phyloP scores from a whole-genome alignment of 2,888 invertebrate species.

The Caenorhabditis wallacei region DNA sequence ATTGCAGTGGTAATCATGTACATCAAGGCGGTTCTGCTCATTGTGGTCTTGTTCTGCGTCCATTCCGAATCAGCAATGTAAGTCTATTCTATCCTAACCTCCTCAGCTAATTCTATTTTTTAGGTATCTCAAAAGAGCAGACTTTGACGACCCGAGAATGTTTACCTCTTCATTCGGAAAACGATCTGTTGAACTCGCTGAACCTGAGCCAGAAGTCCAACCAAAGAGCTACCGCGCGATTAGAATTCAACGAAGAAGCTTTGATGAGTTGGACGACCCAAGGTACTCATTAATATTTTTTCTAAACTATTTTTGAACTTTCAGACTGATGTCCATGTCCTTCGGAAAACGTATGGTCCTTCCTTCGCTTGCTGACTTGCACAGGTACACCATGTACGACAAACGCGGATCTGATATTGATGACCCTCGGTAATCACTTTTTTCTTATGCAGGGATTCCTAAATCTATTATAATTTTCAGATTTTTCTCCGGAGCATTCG shows the following conservation, averaged over 20 bases:
- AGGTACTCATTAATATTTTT: constrained; percentile 29
- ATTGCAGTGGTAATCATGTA: constrained; percentile 66
- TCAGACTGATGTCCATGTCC: constrained; percentile 63
- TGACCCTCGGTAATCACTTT: constrained; percentile 52
- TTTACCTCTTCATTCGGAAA: constrained; percentile 65
- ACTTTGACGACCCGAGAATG: constrained; percentile 66
- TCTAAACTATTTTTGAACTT: background rate
- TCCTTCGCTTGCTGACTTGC: constrained; percentile 49
- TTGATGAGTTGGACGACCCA: constrained; percentile 62
- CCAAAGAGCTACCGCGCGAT: constrained; percentile 47
- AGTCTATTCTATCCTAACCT: background rate
- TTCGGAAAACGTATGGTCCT: constrained; percentile 62
- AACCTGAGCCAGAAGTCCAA: constrained; percentile 23
- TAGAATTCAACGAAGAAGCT: constrained; percentile 48
- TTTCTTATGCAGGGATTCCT: background rate
- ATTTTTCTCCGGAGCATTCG: constrained; percentile 66
- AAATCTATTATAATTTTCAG: constrained; percentile 28
- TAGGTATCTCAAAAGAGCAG: constrained; percentile 64
- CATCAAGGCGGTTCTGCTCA: constrained; percentile 51
- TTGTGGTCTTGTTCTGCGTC: constrained; percentile 27
- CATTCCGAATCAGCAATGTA: constrained; percentile 25
- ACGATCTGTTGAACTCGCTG: constrained; percentile 13
- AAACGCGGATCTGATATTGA: constrained; percentile 62
- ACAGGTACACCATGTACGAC: constrained; percentile 65
- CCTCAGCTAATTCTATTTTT: background rate